Conservation (phyloP, 1,140 invertebrate genomes). For the Drosophila mojavensis region DNA sequence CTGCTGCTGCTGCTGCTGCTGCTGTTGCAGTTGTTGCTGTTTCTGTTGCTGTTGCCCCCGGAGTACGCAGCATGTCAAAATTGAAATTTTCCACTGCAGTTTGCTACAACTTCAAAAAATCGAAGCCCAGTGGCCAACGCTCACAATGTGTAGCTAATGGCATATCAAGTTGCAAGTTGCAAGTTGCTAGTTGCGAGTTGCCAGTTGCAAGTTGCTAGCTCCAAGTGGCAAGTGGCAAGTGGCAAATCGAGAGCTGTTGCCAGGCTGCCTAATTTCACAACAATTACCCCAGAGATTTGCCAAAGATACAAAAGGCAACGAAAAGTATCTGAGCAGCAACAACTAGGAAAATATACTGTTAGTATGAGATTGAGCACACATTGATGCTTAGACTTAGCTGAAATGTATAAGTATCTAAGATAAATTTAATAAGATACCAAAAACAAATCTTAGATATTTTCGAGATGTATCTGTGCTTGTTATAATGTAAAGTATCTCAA, state of each 20-base stretch:
- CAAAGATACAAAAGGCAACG: conserved; percentile 17
- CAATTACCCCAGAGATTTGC: conserved; percentile 38
- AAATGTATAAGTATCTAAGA: too few relatives aligned
- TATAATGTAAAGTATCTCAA: too few relatives aligned
- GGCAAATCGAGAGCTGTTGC: conserved; percentile 19
- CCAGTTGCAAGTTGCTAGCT: conserved; percentile 10
- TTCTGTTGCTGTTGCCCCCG: conserved; percentile 40
- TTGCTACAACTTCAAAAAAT: conserved; percentile 56
- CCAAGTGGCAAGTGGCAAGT: conserved; percentile 25
- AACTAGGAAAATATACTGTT: neutral
- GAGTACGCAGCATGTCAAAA: conserved; percentile 64
- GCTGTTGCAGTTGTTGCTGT: conserved; percentile 30
- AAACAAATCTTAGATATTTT: too few relatives aligned
- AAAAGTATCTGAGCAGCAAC: conserved; percentile 10
- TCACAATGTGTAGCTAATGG: conserved; percentile 50
- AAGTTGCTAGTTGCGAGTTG: conserved; percentile 16
- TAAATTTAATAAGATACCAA: too few relatives aligned
- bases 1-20: conserved; percentile 22
- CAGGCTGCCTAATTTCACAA: conserved; percentile 40
- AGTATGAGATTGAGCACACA: too few relatives aligned
- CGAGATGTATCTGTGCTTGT: too few relatives aligned
- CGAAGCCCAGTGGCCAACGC: conserved; percentile 56
- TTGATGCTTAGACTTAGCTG: too few relatives aligned
- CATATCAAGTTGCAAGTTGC: conserved; percentile 51
- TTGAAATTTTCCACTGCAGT: conserved; percentile 77